Base-by-base conservation (phyloP, 2,797 vertebrate species). In the Notoglanidium macrostoma region DNA sequence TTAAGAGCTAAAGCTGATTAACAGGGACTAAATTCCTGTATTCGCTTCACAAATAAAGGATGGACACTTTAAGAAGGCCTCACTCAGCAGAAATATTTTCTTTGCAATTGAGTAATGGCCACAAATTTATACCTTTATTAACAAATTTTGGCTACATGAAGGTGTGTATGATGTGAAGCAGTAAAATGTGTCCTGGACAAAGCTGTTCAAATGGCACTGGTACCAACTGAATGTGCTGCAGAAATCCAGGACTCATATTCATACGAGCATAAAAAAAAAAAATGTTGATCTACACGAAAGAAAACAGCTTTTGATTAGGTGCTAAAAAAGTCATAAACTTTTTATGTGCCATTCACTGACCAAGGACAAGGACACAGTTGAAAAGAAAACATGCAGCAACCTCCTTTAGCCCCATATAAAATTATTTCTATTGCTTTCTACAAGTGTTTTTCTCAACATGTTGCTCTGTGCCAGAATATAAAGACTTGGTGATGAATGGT, bases 401-500 rank as follows among this genome's bases (percentile, higher is more conserved):
- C 44, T 85, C 54, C 51, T 85, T 85, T 86, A 26, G 78, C 29
- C 57, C 51, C 63, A 55, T 54, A 87, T 78, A 83, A 88, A 89
- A 87, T 90, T 57, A 86, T 89, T 89, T 88, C 80, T 86, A 77
- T 90, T 89, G 67, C 89, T 85, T 29, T 51, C 84, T 80, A 84
- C 46, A 12, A 26, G 84, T 85, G 85, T 78, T 79, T 89, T 87
- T 87, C 82, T 73, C 85, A 82, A 89, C 55, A 14, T 67, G 65
- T 83, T 83, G 85, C 88, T 78, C 85, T 89, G 73, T 65, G 63
- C 83, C 78, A 84, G 65, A 90, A 65, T 90, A 93, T 94, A 94
- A 94, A 94, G 93, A 94, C 91, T 92, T 89, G 86, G 90, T 91
- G 90, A 93, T 95, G 94, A 95, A 95, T 95, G 92, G 91, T 90